Conservation (phyloP, 1,140 invertebrate genomes). For the Phymorhynchus buccinoides region DNA sequence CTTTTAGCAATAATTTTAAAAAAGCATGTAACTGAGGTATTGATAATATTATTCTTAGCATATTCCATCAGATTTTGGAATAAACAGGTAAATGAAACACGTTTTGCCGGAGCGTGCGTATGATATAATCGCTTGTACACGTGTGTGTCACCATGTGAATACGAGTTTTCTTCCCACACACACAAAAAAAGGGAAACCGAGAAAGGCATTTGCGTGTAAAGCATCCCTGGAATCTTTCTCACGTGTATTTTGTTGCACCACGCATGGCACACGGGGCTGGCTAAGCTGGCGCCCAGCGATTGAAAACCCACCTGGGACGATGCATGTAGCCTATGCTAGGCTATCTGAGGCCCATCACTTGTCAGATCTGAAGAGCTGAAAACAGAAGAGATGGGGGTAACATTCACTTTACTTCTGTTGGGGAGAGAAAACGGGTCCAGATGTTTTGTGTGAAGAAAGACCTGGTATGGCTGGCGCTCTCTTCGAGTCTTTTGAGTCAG, state of each 20-base stretch:
- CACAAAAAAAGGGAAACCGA: not conserved
- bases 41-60: too few relatives aligned
- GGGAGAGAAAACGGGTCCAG: not conserved
- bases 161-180: too few relatives aligned
- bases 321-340: not conserved
- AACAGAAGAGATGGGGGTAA: not conserved
- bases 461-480: too few relatives aligned
- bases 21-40: too few relatives aligned
- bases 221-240: not conserved
- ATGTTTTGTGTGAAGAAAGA: not conserved
- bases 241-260: not conserved
- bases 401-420: too few relatives aligned
- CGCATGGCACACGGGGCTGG: not conserved
- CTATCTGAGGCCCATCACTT: not conserved
- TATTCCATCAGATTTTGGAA: too few relatives aligned
- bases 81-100: too few relatives aligned
- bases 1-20: too few relatives aligned
- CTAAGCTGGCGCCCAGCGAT: not conserved
- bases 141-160: too few relatives aligned
- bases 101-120: too few relatives aligned
- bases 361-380: not conserved
- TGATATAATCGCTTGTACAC: too few relatives aligned
- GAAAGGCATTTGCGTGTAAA: not conserved
- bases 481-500: not conserved
- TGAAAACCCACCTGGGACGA: not conserved